These are phyloP conservation scores for Varanus komodoensis DNA, from an alignment of 2,113 vertebrate species.

Conservation along the genomic window DNA sequence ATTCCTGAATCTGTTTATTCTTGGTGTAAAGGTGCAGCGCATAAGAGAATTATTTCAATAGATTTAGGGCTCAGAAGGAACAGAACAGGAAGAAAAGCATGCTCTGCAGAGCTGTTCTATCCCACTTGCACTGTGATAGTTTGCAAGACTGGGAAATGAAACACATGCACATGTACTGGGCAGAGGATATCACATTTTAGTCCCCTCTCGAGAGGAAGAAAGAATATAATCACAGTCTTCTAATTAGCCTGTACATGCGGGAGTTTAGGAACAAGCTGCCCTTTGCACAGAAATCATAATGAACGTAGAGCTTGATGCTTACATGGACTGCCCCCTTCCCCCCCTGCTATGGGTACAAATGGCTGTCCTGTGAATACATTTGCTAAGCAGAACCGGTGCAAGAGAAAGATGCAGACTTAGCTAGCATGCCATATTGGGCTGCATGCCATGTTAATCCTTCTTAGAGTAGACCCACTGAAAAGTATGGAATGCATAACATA, in stretches of 20 bases:
- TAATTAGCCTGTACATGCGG: neutral
- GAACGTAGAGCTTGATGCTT: neutral
- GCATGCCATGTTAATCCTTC: too few species aligned
- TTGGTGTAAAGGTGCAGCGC: too few species aligned
- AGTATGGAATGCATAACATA: too few species aligned
- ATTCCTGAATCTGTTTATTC: neutral
- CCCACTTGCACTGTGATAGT: neutral
- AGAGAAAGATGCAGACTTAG: neutral
- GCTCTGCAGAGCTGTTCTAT: neutral
- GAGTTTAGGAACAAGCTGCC: neutral
- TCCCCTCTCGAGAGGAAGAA: slow-evolving; percentile 1
- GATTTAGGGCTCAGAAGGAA: neutral
- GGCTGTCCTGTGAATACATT: neutral
- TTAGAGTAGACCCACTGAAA: too few species aligned
- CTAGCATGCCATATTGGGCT: neutral
- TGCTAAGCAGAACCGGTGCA: neutral
- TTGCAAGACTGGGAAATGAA: neutral
- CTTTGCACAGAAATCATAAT: neutral
- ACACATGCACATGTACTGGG: neutral
- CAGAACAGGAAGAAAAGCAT: neutral
- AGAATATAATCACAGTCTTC: neutral
- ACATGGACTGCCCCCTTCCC: neutral
- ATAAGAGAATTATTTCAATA: neutral
- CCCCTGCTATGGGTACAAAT: neutral
- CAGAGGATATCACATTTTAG: slow-evolving; percentile 16